Evolutionary conservation across 2,113 vertebrate species (phyloP), one percentile per base, ranked within the genome.

Genomic region (Laticauda colubrina): DNA sequence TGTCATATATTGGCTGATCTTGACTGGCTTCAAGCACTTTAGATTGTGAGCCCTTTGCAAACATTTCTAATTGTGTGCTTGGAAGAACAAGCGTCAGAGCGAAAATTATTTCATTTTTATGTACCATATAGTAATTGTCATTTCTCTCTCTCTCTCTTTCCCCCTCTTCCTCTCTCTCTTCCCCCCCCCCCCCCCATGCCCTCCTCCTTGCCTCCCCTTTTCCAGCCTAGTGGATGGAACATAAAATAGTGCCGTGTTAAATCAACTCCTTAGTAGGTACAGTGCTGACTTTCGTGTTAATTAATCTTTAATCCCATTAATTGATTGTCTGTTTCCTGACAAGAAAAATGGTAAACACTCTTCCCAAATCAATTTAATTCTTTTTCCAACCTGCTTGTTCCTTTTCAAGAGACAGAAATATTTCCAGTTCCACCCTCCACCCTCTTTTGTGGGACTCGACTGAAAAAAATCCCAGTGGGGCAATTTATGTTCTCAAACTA

Each of bases 301-400:
- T 98, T 96, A 97, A 97, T 97, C 96, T 97, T 97, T 97, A 97
- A 97, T 97, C 96, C 93, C 94, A 95, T 97, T 97, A 97, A 98
- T 98, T 96, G 96, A 93, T 93, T 97, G 96, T 93, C 95, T 97
- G 95, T 95, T 95, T 91, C 95, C 91, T 95, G 94, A 97, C 6
- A 5, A 96, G 96, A 91, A 96, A 96, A 97, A 92, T 56, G 91
- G 88, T 96, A 97, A 97, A 97, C 94, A 95, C 61, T 94, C 93
- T 94, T 97, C 95, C 95, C 95, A 96, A 97, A 98, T 98, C 97
- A 97, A 96, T 97, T 96, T 94, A 91, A 93, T 97, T 96, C 95
- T 96, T 94, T 92, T 95, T 94, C 95, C 90, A 95, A 96, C 87
- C 87, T 94, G 89, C 93, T 85, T 96, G 94, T 91, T 88, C 94